phyloP scores from a whole-genome alignment of 2,888 invertebrate genomes.

The Dynastes tityus region DNA sequence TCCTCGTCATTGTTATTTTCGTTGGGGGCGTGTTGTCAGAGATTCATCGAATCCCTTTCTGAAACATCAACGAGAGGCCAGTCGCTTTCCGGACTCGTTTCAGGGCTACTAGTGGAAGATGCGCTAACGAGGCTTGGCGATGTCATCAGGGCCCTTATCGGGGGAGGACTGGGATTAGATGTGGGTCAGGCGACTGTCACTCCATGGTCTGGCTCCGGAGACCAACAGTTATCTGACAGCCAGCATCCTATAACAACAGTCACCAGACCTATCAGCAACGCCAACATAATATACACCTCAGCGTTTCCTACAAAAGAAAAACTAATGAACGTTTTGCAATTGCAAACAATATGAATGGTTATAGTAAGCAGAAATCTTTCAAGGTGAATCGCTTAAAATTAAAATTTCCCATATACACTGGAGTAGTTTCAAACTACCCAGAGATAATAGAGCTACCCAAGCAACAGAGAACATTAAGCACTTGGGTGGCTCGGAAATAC shows the following conservation, averaged over 20 bases:
- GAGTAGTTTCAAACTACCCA: no score
- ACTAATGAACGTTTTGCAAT: background rate
- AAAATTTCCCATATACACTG: no score
- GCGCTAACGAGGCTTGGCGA: slow-evolving; percentile 61
- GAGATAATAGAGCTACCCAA: no score
- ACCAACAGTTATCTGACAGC: slow-evolving; percentile 86
- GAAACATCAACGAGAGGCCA: slow-evolving; percentile 68
- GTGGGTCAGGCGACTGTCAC: slow-evolving; percentile 81
- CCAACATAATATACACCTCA: slow-evolving; percentile 83
- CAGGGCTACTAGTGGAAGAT: slow-evolving; percentile 57
- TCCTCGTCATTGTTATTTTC: slow-evolving; percentile 53
- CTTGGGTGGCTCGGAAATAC: no score
- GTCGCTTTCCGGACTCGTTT: slow-evolving; percentile 68
- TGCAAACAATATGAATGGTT: background rate
- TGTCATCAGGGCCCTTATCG: slow-evolving; percentile 53
- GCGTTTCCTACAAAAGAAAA: slow-evolving; percentile 76
- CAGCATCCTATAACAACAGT: slow-evolving; percentile 84
- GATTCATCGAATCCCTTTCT: slow-evolving; percentile 60
- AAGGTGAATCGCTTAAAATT: no score
- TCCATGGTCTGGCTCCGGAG: slow-evolving; percentile 80
- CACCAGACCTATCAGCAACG: slow-evolving; percentile 80
- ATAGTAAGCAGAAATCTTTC: no score
- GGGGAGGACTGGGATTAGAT: slow-evolving; percentile 75
- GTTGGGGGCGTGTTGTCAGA: slow-evolving; percentile 58
- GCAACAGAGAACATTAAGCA: no score